Percentiles rank a stretch among this genome's conserved stretches.
phyloP scores from a whole-genome alignment of 2,797 vertebrate species.

The Oryzias dopingdopingensis region DNA sequence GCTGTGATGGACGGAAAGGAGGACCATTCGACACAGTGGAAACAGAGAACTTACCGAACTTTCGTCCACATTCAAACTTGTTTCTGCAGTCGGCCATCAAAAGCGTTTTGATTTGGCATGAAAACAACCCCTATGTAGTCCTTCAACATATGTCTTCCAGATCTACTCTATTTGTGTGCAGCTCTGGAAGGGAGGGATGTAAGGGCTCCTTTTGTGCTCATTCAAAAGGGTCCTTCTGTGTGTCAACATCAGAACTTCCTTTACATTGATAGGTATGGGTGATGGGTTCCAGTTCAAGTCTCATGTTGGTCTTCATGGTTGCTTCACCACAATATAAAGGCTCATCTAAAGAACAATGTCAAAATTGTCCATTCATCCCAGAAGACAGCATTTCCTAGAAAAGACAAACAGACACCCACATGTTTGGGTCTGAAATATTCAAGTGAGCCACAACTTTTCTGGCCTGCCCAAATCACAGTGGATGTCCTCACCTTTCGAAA shows the following conservation, averaged over 20 bases:
- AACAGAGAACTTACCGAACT: constrained; percentile 39
- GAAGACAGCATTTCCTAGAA: constrained; percentile 51
- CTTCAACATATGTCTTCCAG: constrained; percentile 51
- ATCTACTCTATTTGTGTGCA: constrained; percentile 27
- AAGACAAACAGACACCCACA: constrained; percentile 24
- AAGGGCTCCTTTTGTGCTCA: constrained; percentile 15
- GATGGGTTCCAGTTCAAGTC: constrained; percentile 32
- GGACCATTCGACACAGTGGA: constrained; percentile 42
- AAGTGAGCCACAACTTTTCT: constrained; percentile 5
- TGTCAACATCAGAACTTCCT: constrained; percentile 35
- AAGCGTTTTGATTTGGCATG: constrained; percentile 50
- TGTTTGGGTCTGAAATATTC: constrained; percentile 20
- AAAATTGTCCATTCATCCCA: constrained; percentile 48
- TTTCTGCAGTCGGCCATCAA: constrained; percentile 22
- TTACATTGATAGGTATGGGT: constrained; percentile 18
- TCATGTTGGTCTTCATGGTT: constrained; percentile 37
- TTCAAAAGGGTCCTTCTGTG: constrained; percentile 32
- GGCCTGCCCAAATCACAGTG: background rate
- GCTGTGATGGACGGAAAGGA: constrained; percentile 27
- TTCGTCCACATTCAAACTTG: constrained; percentile 17
- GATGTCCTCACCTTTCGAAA: too few species aligned
- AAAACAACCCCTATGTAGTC: constrained; percentile 36
- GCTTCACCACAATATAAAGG: constrained; percentile 40
- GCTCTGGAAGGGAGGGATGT: background rate
- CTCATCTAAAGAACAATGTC: constrained; percentile 48